A percentile compares a stretch with the other conserved stretches of the same genome.
phyloP scores from a whole-genome alignment of 2,797 vertebrate genomes.

The Leucoraja ocellata region DNA sequence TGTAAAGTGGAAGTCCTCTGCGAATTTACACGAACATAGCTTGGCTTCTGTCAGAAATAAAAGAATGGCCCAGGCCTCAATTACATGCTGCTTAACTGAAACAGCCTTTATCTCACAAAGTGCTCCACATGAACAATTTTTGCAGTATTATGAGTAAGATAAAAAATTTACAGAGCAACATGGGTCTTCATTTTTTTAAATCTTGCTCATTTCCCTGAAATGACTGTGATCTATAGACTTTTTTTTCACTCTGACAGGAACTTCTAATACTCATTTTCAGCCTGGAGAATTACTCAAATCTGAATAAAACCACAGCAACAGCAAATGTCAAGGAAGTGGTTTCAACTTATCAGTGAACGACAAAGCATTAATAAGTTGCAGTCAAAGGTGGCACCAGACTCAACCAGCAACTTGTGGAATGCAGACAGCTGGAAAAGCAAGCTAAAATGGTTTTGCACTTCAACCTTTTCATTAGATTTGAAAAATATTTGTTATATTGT shows the following conservation, averaged over 20 bases:
- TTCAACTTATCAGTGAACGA: slow-evolving; percentile 6
- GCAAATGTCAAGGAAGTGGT: slow-evolving; percentile 28
- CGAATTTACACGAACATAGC: not conserved
- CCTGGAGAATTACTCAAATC: slow-evolving; percentile 29
- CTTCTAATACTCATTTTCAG: slow-evolving; percentile 34
- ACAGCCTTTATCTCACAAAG: not conserved
- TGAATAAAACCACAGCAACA: slow-evolving; percentile 16
- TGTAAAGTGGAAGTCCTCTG: not conserved
- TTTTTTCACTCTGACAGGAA: slow-evolving; percentile 23
- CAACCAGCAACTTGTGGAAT: not conserved
- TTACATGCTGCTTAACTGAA: slow-evolving; percentile 8
- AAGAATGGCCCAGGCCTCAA: not conserved
- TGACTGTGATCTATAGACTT: not conserved
- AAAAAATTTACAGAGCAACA: slow-evolving; percentile 6
- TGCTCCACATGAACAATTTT: slow-evolving; percentile 25
- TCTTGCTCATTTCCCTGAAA: slow-evolving; percentile 31
- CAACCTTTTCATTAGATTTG: not conserved
- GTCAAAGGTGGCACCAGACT: not conserved
- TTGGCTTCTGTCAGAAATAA: slow-evolving; percentile 4
- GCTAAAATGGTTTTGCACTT: not conserved
- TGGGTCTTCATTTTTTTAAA: not conserved
- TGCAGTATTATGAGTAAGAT: slow-evolving; percentile 26
- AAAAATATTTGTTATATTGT: too few species aligned
- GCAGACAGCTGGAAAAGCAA: not conserved
- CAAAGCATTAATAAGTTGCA: not conserved